Evolutionary conservation across 2,797 vertebrate genomes (phyloP), one percentile per base, ranked within the genome.

Genomic region (Poeciliopsis turneri): DNA sequence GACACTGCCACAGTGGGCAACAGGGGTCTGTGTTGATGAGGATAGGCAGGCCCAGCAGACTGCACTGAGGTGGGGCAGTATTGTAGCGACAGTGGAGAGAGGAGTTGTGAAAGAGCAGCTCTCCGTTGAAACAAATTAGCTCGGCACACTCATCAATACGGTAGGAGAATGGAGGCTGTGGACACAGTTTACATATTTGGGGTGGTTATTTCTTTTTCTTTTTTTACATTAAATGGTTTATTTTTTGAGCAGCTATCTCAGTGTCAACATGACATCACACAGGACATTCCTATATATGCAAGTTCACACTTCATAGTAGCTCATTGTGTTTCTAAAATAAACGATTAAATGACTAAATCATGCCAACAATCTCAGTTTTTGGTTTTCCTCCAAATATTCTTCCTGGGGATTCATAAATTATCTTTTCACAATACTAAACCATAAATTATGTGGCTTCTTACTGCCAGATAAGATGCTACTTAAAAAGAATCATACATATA

Each of bases 1-100:
- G 98, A 83, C 98, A 99, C 93, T 98, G 96, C 98, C 98, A 99
- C 84, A 96, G 96, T 13, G 98, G 98, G 82, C 98, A 99, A 92
- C 98, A 99, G 82, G 96, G 96, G 84, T 99, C 98, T 11, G 89
- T 95, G 91, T 97, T 99, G 87, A 96, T 94, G 93, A 98, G 97
- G 84, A 99, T 93, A 41, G 98, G 96, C 93, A 97, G 95, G 79
- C 98, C 98, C 88, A 97, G 95, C 88, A 99, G 97, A 83, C 97
- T 97, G 91, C 98, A 99, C 72, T 97, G 96, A 11, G 98, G 97
- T 86, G 96, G 96, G 64, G 95, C 96, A 81, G 96, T 93, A 79
- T 96, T 96, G 92, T 95, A 97, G 59, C 96, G 97, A 84, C 98
- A 99, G 92, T 97, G 97, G 57, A 96, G 96, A 72, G 98, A 97